Evolutionary conservation across 2,888 invertebrate genomes (phyloP), one percentile per base, ranked within the genome.

Genomic region (Melieria omissa): DNA sequence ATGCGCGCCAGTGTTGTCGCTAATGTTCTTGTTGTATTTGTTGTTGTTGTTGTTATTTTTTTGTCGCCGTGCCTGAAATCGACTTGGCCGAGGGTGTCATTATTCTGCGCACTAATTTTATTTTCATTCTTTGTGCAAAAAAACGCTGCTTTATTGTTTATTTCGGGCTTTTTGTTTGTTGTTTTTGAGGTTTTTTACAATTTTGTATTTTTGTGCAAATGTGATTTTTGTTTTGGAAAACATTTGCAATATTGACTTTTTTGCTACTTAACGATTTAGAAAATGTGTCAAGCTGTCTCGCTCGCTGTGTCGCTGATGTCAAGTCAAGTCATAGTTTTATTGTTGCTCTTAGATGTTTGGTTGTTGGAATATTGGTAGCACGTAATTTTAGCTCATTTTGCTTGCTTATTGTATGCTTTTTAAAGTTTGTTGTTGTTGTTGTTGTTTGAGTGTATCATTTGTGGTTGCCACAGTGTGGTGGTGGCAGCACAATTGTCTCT

Each of bases 101-200:
- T 47, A 14, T 58, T 70, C 52, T 70, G 70, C 70, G 70, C 70
- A 70, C 54, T 65, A 70, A 65, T 57, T 70, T 64, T 58, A 52
- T 8, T 16, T 9, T 44, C 62, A 69, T 61, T 14, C 29, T 47
- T 4, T 52, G 52, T 42, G 52, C 29, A 29, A 29, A 29, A 29
- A 29, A 29, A 29, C 29, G 29, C 29, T 29, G 29, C 29, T 29
- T 29, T 29, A 29, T 29, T 29, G 29, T 29, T 29, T 29, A 29
- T 29, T 29, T 29, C 29, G 29, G 2, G 29, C 3, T 29, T 29
- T 29, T 29, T 29, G 29, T 29, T 29, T 29, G 29, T 29, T 29
- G 29, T 29, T 29, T 29, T 29, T 29, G 29, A 29, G 29, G 29
- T 29, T 29, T 3, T 29, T 29, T 29, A 29, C 29, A 29, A 29